Base-by-base conservation (phyloP, 2,888 invertebrate species). In the Sarcophaga subvicina region DNA sequence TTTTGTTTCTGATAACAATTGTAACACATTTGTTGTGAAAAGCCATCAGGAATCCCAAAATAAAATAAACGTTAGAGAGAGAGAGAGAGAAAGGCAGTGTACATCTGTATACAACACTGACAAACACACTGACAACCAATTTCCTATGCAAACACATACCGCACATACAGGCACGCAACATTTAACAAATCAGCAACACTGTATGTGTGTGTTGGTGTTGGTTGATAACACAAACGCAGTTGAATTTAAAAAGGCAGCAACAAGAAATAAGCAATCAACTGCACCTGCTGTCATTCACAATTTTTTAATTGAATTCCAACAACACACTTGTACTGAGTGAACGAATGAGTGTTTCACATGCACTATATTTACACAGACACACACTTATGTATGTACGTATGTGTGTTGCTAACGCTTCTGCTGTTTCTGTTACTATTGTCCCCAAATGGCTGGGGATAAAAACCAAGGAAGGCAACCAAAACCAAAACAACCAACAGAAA, bases 201-300 rank as follows among this genome's bases (percentile, higher is more conserved):
- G 54, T 54, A 54, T 54, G 54, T 37, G 37, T 37, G 37, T 37
- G 1, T 37, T 8, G 8, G 1, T 8, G 37, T 37, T 37, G 37
- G 37, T 69, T 66, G 49, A 71, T 37, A 25, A 69, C 54, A 60
- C 45, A 47, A 22, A 67, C 62, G 47, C n/a, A 37, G 37, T 37
- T 8, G 10, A 37, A 37, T 37, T 37, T 37, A 37, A 37, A 37
- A 37, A 37, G 37, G 37, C 37, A 37, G 37, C 37, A 37, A 37
- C 37, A 37, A 37, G 81, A 87, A 85, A 88, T 85, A 81, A 83
- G 88, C 86, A 88, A 91, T 90, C 91, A 91, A 89, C 90, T 90
- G 90, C 91, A 91, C 92, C 91, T 92, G 92, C 91, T 92, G 91
- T 91, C 91, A 91, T 89, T 90, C 89, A 90, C 91, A 88, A 85